Evolutionary conservation across 2,888 invertebrate species (phyloP).

Genomic region (Odontothrips loti): DNA sequence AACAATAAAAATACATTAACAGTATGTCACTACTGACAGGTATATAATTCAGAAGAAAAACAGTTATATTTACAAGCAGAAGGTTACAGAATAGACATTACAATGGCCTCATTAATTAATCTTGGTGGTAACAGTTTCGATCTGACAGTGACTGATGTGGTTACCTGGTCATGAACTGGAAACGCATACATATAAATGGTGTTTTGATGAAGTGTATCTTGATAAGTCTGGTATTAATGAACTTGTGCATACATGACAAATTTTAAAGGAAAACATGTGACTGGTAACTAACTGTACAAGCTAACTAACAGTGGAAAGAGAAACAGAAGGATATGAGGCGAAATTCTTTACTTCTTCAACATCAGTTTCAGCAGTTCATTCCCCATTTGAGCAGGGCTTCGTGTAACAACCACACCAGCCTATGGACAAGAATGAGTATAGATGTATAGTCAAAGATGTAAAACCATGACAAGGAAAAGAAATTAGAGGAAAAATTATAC

Average conservation of each 20-base stretch:
- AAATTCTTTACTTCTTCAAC: constrained; percentile 43
- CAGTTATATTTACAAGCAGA: not conserved
- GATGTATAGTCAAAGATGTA: constrained; percentile 27
- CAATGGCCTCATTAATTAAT: not conserved
- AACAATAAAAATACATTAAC: constrained; percentile 5
- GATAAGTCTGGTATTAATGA: not conserved
- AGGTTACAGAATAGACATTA: too few relatives aligned
- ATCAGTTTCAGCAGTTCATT: constrained; percentile 82
- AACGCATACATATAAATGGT: too few relatives aligned
- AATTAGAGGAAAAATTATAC: constrained; percentile 41
- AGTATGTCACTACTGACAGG: not conserved
- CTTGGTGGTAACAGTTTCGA: not conserved
- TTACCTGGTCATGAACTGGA: too few relatives aligned
- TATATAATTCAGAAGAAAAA: not conserved
- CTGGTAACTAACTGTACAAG: constrained; percentile 2
- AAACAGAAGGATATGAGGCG: not conserved
- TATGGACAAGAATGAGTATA: constrained; percentile 40
- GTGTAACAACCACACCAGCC: constrained; percentile 91
- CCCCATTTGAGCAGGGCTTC: constrained; percentile 96
- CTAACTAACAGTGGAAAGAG: not conserved
- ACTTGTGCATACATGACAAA: not conserved
- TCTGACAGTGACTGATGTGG: not conserved
- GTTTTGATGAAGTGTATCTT: not conserved
- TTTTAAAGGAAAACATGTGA: not conserved
- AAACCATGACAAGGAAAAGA: constrained; percentile 5